Evolutionary conservation across 2,113 vertebrate species (phyloP).

Genomic region (Lepus americanus): DNA sequence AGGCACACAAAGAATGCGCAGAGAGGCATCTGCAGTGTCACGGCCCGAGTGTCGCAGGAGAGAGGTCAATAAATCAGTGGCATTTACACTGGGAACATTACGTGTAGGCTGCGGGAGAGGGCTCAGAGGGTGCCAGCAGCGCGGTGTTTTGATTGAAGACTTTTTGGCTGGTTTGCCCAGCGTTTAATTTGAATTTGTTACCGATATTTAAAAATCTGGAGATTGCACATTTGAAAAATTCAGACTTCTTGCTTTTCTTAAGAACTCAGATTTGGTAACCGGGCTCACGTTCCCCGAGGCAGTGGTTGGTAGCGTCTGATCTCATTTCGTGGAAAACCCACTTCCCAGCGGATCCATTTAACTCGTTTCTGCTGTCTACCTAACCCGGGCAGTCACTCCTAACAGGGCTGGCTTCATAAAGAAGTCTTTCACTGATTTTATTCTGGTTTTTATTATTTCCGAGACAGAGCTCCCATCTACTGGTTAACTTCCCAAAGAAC

Average conservation of each 20-base stretch:
- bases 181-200: constrained; percentile 47
- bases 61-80: background rate
- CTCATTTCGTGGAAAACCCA: background rate
- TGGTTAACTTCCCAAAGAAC: too few species aligned
- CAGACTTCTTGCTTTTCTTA: background rate
- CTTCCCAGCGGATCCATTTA: background rate
- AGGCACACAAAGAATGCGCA: background rate
- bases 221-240: constrained; percentile 8
- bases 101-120: background rate
- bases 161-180: background rate
- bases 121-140: background rate
- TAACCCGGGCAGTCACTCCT: background rate
- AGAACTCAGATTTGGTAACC: background rate
- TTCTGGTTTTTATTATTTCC: too few species aligned
- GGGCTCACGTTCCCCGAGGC: background rate
- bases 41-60: background rate
- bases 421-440: background rate
- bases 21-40: background rate
- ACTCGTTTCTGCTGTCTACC: background rate
- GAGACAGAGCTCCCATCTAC: too few species aligned
- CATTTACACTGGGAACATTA: background rate
- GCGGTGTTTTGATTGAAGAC: background rate
- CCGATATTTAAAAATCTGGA: constrained; percentile 47
- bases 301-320: constrained; percentile 26
- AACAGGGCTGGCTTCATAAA: background rate